A percentile compares a stretch with the other conserved stretches of the same genome.
Evolutionary conservation across 2,888 invertebrate genomes (phyloP).

Genomic region (Syritta pipiens): DNA sequence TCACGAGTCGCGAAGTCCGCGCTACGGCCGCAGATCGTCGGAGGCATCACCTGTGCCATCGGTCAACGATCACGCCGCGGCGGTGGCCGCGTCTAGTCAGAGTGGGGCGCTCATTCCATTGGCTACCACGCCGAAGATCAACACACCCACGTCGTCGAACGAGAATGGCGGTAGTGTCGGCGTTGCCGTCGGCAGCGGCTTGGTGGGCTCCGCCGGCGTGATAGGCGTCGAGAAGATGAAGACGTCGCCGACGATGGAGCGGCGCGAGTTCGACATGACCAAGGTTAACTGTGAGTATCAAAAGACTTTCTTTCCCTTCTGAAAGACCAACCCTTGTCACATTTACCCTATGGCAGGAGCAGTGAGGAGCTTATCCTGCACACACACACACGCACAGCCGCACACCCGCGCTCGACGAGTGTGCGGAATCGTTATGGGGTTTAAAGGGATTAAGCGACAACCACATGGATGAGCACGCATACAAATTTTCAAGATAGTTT

Average conservation of each 20-base stretch:
- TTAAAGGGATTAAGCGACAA: slow-evolving; percentile 54
- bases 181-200: slow-evolving; percentile 20
- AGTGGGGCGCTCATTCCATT: slow-evolving; percentile 71
- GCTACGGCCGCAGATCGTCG: slow-evolving; percentile 66
- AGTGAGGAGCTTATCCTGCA: slow-evolving; percentile 7
- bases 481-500: slow-evolving; percentile 55
- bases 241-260: slow-evolving; percentile 75
- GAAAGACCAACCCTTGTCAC: not conserved
- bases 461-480: slow-evolving; percentile 59
- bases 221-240: slow-evolving; percentile 74
- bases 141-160: slow-evolving; percentile 72
- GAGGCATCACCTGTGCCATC: slow-evolving; percentile 59
- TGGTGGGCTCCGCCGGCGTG: slow-evolving; percentile 71
- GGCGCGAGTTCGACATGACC: slow-evolving; percentile 79
- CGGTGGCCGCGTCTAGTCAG: slow-evolving; percentile 75
- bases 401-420: not conserved
- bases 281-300: slow-evolving; percentile 80
- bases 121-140: slow-evolving; percentile 75
- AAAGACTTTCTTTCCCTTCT: not conserved
- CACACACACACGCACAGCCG: not conserved
- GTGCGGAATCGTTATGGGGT: slow-evolving; percentile 31
- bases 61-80: slow-evolving; percentile 64
- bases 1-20: slow-evolving; percentile 71
- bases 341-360: slow-evolving; percentile 4
- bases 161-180: slow-evolving; percentile 64